These are phyloP conservation scores for Lepus europaeus DNA, from an alignment of 2,113 vertebrate genomes.

Conservation along the genomic window DNA sequence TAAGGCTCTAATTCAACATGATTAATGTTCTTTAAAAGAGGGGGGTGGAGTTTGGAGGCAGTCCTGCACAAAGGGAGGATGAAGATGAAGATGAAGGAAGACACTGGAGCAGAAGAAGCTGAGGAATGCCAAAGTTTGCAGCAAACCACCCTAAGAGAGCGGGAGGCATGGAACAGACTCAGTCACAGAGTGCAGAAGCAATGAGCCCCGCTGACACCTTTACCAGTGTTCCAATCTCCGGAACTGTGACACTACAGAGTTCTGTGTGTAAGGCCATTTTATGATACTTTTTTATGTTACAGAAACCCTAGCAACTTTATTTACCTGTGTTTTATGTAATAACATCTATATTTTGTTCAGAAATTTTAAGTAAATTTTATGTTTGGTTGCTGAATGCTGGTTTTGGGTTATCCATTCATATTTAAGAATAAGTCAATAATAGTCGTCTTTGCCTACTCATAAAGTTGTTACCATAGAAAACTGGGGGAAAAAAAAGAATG, in stretches of 20 bases:
- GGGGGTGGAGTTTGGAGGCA: not conserved
- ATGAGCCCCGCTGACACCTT: not conserved
- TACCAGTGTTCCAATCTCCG: not conserved
- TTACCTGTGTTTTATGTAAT: not conserved
- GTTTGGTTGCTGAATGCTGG: not conserved
- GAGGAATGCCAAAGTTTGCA: not conserved
- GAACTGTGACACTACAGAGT: not conserved
- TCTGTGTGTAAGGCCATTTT: not conserved
- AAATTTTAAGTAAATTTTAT: not conserved
- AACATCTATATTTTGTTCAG: not conserved
- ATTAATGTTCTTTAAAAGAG: conserved; percentile 3
- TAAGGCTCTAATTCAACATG: not conserved
- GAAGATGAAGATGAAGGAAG: not conserved
- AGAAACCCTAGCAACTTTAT: not conserved
- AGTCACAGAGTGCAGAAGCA: not conserved
- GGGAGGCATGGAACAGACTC: not conserved
- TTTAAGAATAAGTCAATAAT: not conserved
- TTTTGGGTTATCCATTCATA: not conserved
- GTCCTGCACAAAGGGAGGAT: not conserved
- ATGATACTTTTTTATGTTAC: not conserved
- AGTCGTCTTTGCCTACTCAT: not conserved
- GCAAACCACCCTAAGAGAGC: not conserved
- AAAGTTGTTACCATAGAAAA: not conserved
- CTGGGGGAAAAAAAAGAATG: not conserved
- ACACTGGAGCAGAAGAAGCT: not conserved